Percentiles rank a stretch among this genome's conserved stretches.
phyloP scores from a whole-genome alignment of 2,888 invertebrate species.

The Spialia ferax region DNA sequence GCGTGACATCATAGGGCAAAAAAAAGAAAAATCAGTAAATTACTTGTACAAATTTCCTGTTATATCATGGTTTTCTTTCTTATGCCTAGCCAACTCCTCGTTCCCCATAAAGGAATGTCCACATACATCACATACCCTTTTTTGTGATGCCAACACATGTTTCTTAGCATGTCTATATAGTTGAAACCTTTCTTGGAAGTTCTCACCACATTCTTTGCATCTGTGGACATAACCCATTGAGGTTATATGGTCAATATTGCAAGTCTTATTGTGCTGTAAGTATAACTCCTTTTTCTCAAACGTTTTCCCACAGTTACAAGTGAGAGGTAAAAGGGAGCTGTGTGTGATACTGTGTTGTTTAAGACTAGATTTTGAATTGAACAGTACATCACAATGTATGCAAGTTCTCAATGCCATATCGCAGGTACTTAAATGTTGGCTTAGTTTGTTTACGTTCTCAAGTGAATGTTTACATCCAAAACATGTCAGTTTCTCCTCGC shows the following conservation, averaged over 20 bases:
- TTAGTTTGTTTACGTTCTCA: conserved; percentile 65
- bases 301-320: conserved; percentile 68
- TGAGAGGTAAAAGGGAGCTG: conserved; percentile 51
- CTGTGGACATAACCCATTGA: conserved; percentile 63
- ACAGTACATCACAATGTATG: conserved; percentile 66
- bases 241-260: conserved; percentile 63
- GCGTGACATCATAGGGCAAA: no score
- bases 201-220: conserved; percentile 74
- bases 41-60: conserved; percentile 66
- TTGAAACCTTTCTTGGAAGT: conserved; percentile 68
- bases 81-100: conserved; percentile 67
- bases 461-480: conserved; percentile 72
- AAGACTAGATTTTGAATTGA: conserved; percentile 76
- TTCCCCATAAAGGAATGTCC: conserved; percentile 65
- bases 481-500: conserved; percentile 61
- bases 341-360: conserved; percentile 68
- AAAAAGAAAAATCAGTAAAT: conserved; percentile 8
- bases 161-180: conserved; percentile 73
- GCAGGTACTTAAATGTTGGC: conserved; percentile 73
- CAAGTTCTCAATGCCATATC: conserved; percentile 72
- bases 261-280: conserved; percentile 65
- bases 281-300: conserved; percentile 65
- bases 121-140: conserved; percentile 72
- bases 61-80: conserved; percentile 62
- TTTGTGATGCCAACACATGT: conserved; percentile 66